Evolutionary conservation across 2,888 invertebrate genomes (phyloP).

Genomic region (Melolontha melolontha): DNA sequence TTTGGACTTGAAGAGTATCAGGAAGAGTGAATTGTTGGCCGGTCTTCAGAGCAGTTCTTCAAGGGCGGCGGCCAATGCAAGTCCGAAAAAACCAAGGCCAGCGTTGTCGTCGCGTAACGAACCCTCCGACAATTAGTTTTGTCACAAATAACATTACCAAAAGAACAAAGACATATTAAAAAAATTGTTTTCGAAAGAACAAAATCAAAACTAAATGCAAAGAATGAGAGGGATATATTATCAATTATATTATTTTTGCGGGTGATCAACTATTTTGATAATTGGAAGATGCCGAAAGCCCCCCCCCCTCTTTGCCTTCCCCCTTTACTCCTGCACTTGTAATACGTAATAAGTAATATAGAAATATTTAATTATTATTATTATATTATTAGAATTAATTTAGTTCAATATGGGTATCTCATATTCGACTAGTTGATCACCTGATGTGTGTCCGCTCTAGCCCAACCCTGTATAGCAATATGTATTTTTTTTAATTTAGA

Average conservation of each 20-base stretch:
- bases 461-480: conserved; percentile 11
- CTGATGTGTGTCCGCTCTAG: conserved; percentile 41
- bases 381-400: conserved; percentile 48
- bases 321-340: conserved; percentile 10
- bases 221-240: neutral
- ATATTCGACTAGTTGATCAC: conserved; percentile 52
- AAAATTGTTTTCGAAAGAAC: conserved; percentile 45
- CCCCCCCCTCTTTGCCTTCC: no score
- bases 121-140: conserved; percentile 59
- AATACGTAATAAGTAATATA: neutral
- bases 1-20: conserved; percentile 93
- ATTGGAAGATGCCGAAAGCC: no score
- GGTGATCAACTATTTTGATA: neutral
- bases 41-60: conserved; percentile 75
- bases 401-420: conserved; percentile 52
- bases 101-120: conserved; percentile 62
- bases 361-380: conserved; percentile 36
- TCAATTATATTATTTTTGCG: neutral
- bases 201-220: neutral
- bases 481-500: conserved; percentile 24
- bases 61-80: conserved; percentile 71
- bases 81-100: conserved; percentile 66
- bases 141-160: conserved; percentile 10
- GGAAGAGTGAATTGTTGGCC: conserved; percentile 91
- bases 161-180: conserved; percentile 44